phyloP scores from a whole-genome alignment of 2,888 invertebrate genomes.

The Bursaphelenchus okinawaensis region DNA sequence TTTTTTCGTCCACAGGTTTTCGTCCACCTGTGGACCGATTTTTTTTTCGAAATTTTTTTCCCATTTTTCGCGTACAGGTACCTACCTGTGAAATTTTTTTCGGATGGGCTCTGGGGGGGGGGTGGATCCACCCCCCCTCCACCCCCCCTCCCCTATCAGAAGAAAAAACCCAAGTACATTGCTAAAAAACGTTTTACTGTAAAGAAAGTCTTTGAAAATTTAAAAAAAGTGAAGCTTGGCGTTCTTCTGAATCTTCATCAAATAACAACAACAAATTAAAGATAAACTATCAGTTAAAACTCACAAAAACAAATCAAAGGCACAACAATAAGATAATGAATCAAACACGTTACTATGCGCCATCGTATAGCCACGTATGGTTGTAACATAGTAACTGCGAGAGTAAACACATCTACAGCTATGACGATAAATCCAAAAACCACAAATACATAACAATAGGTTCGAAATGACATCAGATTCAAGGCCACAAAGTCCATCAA shows the following conservation, averaged over 20 bases:
- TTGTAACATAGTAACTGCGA: not conserved
- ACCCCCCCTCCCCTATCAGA: too few relatives aligned
- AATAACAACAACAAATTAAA: too few relatives aligned
- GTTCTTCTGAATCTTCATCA: too few relatives aligned
- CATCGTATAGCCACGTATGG: not conserved
- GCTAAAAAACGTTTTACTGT: too few relatives aligned
- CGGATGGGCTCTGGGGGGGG: too few relatives aligned
- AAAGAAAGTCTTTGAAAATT: too few relatives aligned
- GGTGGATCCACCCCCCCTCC: too few relatives aligned
- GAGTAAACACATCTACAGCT: not conserved
- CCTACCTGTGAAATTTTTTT: not conserved
- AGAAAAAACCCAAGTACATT: not conserved
- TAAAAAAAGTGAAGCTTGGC: too few relatives aligned
- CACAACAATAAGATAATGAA: not conserved
- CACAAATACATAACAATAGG: not conserved
- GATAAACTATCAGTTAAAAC: too few relatives aligned
- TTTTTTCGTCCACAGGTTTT: too few relatives aligned
- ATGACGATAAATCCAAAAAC: not conserved
- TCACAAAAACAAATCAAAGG: not conserved
- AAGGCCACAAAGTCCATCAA: not conserved
- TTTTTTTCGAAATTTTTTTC: too few relatives aligned
- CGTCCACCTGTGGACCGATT: not conserved
- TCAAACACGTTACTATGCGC: not conserved
- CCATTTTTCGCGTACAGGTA: not conserved
- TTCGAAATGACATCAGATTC: not conserved